A percentile compares a stretch with the other conserved stretches of the same genome.
These are phyloP conservation scores for Stigmatopora argus DNA, from an alignment of 2,113 vertebrate genomes.

Conservation along the genomic window DNA sequence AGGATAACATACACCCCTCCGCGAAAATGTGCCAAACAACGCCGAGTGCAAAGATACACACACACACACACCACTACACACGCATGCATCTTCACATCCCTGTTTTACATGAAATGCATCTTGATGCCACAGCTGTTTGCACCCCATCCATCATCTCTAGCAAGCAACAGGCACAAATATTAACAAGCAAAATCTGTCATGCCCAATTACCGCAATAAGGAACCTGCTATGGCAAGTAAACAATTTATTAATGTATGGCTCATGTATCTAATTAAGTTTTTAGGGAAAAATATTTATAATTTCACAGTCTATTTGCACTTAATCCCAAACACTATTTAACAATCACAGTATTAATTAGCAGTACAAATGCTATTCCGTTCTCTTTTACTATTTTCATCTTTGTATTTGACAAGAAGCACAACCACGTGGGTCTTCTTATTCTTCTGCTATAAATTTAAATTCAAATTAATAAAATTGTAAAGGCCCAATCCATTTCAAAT, in stretches of 20 bases:
- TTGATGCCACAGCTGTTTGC: slow-evolving; percentile 73
- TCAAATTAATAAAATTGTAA: too few relatives aligned
- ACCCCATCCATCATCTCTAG: slow-evolving; percentile 71
- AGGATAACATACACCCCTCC: slow-evolving; percentile 67
- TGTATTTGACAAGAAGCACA: not conserved
- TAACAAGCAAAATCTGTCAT: slow-evolving; percentile 71
- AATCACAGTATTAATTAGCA: slow-evolving; percentile 25
- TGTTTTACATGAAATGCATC: slow-evolving; percentile 72
- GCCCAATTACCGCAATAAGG: slow-evolving; percentile 65
- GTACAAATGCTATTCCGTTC: slow-evolving; percentile 14
- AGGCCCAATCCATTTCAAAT: too few relatives aligned
- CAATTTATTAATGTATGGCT: slow-evolving; percentile 64
- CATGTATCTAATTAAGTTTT: slow-evolving; percentile 61
- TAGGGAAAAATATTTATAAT: slow-evolving; percentile 56
- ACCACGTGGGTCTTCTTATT: not conserved
- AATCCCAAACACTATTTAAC: slow-evolving; percentile 47
- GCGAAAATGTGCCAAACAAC: slow-evolving; percentile 68
- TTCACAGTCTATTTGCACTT: slow-evolving; percentile 64
- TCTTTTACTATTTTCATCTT: slow-evolving; percentile 5
- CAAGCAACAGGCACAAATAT: slow-evolving; percentile 71
- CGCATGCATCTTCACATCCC: slow-evolving; percentile 52
- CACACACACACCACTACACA: slow-evolving; percentile 8
- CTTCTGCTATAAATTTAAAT: too few relatives aligned
- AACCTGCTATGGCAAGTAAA: slow-evolving; percentile 67
- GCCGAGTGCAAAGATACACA: slow-evolving; percentile 51